Evolutionary conservation across 1,140 invertebrate species (phyloP).

Genomic region (Hyposmocoma kahamanoa): DNA sequence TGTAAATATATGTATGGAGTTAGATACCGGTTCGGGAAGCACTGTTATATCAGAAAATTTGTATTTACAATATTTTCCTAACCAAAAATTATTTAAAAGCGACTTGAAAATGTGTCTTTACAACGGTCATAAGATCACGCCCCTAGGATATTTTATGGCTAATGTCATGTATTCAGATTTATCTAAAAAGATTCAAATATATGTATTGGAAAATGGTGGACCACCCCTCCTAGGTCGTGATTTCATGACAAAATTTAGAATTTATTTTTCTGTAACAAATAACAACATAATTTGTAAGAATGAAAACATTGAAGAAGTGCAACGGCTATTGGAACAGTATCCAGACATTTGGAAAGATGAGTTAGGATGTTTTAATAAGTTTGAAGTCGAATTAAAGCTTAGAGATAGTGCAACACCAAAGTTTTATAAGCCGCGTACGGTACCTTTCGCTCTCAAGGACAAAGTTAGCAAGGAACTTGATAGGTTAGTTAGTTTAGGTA

Average conservation of each 20-base stretch:
- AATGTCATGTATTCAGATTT: neutral
- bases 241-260: constrained; percentile 1
- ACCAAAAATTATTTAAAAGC: neutral
- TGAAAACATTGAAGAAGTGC: no score
- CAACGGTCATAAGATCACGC: constrained; percentile 1
- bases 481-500: constrained; percentile 31
- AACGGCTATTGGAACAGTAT: neutral
- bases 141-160: neutral
- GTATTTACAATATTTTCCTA: neutral
- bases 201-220: constrained; percentile 22
- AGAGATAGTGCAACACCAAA: constrained; percentile 1
- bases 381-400: neutral
- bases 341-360: neutral
- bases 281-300: neutral
- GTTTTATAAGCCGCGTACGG: constrained; percentile 10
- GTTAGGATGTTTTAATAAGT: constrained; percentile 9
- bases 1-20: neutral
- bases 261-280: neutral
- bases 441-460: constrained; percentile 8
- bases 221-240: constrained; percentile 21
- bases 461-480: constrained; percentile 43
- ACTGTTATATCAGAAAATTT: neutral
- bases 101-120: constrained; percentile 1
- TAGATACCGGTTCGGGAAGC: neutral
- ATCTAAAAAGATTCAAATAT: constrained; percentile 7